Conservation (phyloP, 1,140 invertebrate species). For the Drosophila elegans region DNA sequence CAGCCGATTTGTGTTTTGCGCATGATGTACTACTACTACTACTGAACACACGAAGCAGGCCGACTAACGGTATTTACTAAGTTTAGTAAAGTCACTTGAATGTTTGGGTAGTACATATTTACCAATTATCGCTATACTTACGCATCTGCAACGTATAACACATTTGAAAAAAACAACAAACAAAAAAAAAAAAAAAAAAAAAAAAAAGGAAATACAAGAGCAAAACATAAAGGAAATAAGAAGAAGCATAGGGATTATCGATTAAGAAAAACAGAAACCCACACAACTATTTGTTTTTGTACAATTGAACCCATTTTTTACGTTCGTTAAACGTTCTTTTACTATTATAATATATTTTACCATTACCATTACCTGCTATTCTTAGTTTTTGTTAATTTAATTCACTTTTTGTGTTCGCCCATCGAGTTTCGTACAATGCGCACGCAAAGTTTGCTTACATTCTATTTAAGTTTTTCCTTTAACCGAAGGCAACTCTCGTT, state of each 20-base stretch:
- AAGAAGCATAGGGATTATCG: conserved; percentile 22
- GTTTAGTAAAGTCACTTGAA: conserved; percentile 77
- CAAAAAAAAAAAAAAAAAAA: conserved; percentile 1
- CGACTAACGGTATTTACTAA: conserved; percentile 57
- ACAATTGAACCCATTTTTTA: conserved; percentile 34
- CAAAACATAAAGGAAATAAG: conserved; percentile 22
- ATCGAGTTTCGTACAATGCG: conserved; percentile 61
- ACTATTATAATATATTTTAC: conserved; percentile 38
- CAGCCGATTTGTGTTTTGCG: conserved; percentile 65
- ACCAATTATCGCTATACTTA: conserved; percentile 59
- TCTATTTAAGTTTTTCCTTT: conserved; percentile 13
- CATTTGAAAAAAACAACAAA: conserved; percentile 3
- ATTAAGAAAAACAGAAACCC: conserved; percentile 23
- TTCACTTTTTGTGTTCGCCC: conserved; percentile 70
- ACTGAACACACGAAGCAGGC: conserved; percentile 26
- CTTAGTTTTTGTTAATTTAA: conserved; percentile 79
- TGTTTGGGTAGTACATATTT: conserved; percentile 78
- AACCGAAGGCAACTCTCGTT: conserved; percentile 14
- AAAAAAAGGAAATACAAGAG: conserved; percentile 23
- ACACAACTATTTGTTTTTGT: conserved; percentile 42
- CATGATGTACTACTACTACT: conserved; percentile 48
- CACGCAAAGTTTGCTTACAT: conserved; percentile 45
- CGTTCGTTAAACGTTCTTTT: conserved; percentile 59
- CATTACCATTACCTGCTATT: conserved; percentile 67
- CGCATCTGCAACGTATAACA: conserved; percentile 37